Evolutionary conservation across 2,113 vertebrate genomes (phyloP).

Genomic region (Corvus moneduloides): DNA sequence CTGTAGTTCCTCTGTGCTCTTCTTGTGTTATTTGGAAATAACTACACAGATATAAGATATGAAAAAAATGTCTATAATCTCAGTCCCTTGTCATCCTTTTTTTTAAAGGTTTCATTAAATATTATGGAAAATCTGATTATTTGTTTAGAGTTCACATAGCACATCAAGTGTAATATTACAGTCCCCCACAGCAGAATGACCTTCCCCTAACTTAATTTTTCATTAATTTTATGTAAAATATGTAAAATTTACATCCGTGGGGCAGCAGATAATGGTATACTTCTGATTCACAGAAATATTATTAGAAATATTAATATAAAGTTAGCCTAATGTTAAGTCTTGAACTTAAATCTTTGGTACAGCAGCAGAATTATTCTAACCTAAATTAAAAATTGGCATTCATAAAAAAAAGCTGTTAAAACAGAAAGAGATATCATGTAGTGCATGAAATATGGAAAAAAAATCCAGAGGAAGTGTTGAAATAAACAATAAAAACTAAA

Average conservation of each 20-base stretch:
- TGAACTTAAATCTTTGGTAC: neutral
- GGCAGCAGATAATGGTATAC: neutral
- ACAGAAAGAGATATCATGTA: neutral
- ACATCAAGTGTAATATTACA: neutral
- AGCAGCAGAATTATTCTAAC: neutral
- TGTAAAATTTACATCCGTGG: neutral
- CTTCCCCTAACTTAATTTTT: neutral
- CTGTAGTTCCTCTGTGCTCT: neutral
- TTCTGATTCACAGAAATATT: neutral
- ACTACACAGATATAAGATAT: neutral
- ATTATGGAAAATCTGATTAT: neutral
- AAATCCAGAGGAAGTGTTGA: neutral
- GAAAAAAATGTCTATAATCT: neutral
- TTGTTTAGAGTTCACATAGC: neutral
- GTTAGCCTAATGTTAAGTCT: neutral
- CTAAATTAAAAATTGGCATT: neutral
- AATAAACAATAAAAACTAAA: neutral
- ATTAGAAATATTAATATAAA: constrained; percentile 7
- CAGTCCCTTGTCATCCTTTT: neutral
- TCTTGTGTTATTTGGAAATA: neutral
- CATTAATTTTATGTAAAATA: neutral
- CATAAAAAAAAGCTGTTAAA: neutral
- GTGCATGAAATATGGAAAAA: neutral
- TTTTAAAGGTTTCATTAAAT: neutral
- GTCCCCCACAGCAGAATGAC: neutral